Evolutionary conservation across 2,113 vertebrate genomes (phyloP).

Genomic region (Paracanthobrama guichenoti): DNA sequence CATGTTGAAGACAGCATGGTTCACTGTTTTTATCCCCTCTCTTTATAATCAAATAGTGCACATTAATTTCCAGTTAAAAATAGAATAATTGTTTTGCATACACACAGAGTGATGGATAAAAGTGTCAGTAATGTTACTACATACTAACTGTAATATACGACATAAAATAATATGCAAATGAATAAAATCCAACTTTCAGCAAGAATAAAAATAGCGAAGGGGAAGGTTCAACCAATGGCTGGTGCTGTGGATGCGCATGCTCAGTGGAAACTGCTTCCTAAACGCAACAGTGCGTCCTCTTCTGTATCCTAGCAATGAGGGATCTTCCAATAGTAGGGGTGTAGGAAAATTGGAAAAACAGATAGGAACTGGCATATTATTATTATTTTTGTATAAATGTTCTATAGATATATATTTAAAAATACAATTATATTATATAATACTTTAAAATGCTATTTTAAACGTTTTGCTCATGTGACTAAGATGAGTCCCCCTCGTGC

Average conservation of each 20-base stretch:
- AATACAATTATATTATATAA: not conserved
- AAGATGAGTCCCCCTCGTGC: not conserved
- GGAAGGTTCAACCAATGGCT: not conserved
- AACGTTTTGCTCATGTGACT: rapidly evolving
- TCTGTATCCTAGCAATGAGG: constrained; percentile 56
- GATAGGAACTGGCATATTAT: not conserved
- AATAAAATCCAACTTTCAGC: not conserved
- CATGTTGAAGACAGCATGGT: not conserved
- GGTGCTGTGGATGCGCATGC: constrained; percentile 2
- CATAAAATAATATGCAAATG: not conserved
- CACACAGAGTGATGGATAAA: not conserved
- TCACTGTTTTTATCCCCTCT: too few species aligned
- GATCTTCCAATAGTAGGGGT: constrained; percentile 40
- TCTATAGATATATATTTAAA: not conserved
- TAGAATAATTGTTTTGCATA: not conserved
- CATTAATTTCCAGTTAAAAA: not conserved
- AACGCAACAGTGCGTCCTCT: constrained; percentile 30
- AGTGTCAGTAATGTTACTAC: not conserved
- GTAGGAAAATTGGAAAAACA: not conserved
- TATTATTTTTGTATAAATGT: not conserved
- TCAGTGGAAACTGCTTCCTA: not conserved
- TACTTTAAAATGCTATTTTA: not conserved
- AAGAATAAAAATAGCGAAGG: not conserved
- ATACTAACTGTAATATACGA: not conserved
- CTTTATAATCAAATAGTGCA: not conserved